These are phyloP conservation scores for Mormyrops attenuatus DNA, from an alignment of 2,797 vertebrate genomes.

Conservation along the genomic window DNA sequence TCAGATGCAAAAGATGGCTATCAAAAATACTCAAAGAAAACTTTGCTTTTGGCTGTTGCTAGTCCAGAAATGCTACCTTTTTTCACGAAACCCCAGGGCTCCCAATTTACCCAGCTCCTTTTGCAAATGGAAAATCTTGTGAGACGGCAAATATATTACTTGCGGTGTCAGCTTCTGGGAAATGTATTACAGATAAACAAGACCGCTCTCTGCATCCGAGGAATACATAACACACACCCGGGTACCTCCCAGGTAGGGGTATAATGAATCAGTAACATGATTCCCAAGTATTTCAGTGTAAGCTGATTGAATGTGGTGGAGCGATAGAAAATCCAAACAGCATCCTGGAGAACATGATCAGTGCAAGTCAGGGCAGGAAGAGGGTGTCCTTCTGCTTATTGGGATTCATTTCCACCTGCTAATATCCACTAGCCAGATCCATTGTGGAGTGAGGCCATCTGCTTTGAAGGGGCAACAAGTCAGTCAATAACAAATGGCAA, in stretches of 20 bases:
- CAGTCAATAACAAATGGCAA: not conserved
- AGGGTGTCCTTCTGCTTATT: not conserved
- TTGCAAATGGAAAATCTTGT: constrained; percentile 1
- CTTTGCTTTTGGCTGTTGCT: not conserved
- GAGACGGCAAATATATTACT: not conserved
- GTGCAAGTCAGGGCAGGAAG: not conserved
- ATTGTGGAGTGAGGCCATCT: not conserved
- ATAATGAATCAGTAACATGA: not conserved
- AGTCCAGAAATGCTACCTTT: not conserved
- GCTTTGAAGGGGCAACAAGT: not conserved
- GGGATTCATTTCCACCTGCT: not conserved
- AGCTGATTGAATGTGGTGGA: not conserved
- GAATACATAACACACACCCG: not conserved
- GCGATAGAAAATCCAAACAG: not conserved
- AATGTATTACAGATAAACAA: constrained; percentile 2
- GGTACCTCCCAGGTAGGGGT: not conserved
- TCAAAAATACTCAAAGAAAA: not conserved
- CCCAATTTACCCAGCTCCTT: constrained; percentile 1
- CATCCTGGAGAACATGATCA: not conserved
- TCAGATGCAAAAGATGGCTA: not conserved
- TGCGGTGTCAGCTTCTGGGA: not conserved
- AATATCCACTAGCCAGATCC: not conserved
- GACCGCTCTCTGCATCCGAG: not conserved
- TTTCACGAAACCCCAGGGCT: not conserved
- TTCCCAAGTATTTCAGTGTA: not conserved